Conservation (phyloP, 2,113 vertebrate genomes). For the Percopsis transmontana region DNA sequence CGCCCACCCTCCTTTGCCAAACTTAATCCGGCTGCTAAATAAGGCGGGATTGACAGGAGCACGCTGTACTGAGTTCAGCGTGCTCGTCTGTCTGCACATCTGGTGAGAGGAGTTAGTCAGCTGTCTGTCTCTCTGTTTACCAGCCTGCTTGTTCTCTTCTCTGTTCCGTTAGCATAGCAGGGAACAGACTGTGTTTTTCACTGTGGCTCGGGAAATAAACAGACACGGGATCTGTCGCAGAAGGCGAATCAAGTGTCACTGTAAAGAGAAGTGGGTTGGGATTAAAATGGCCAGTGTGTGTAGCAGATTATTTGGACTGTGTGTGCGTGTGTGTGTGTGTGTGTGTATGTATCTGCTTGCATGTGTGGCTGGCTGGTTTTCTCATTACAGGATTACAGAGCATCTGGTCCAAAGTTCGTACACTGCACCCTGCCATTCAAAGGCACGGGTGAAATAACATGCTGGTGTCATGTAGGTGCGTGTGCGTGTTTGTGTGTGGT, state of each 20-base stretch:
- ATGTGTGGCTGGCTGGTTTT: conserved; percentile 69
- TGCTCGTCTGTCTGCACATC: conserved; percentile 42
- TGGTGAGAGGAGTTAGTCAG: too few species aligned
- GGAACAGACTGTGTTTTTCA: conserved; percentile 59
- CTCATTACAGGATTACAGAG: conserved; percentile 75
- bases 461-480: neutral
- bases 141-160: conserved; percentile 43
- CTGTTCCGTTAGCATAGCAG: conserved; percentile 22
- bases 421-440: conserved; percentile 63
- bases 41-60: neutral
- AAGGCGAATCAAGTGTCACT: conserved; percentile 35
- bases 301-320: conserved; percentile 52
- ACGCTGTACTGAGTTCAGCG: conserved; percentile 32
- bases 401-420: conserved; percentile 71
- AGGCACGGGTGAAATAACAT: conserved; percentile 66
- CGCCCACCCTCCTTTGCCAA: conserved; percentile 46
- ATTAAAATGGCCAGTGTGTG: conserved; percentile 69
- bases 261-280: conserved; percentile 38
- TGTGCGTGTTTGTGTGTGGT: neutral
- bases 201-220: conserved; percentile 55
- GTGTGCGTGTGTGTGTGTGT: conserved; percentile 15
- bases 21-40: conserved; percentile 48
- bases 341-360: conserved; percentile 22
- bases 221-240: conserved; percentile 68
- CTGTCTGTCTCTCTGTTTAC: conserved; percentile 43